Evolutionary conservation across 2,888 invertebrate genomes (phyloP).

Genomic region (Coelinius sp.): DNA sequence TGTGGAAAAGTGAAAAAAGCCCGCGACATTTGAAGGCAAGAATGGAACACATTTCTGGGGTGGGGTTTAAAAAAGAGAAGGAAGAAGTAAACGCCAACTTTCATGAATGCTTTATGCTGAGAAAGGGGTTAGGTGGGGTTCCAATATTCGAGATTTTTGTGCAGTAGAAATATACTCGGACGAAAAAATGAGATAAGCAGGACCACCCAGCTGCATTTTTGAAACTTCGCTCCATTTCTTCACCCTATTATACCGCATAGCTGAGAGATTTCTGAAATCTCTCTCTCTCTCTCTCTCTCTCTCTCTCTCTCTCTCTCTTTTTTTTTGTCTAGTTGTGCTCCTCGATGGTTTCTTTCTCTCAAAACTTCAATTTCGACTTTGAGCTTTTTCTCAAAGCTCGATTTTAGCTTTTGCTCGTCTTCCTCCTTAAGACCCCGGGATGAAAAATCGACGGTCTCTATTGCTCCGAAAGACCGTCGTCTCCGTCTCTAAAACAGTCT

Average conservation of each 20-base stretch:
- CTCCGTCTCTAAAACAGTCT: too few relatives aligned
- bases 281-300: too few relatives aligned
- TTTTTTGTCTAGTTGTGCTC: too few relatives aligned
- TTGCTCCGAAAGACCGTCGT: too few relatives aligned
- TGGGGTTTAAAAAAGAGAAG: neutral
- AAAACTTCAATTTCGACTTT: too few relatives aligned
- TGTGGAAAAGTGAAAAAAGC: neutral
- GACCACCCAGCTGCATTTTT: constrained; percentile 9
- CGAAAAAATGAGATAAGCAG: neutral
- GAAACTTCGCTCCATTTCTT: constrained; percentile 15
- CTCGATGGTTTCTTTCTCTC: too few relatives aligned
- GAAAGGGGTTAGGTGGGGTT: neutral
- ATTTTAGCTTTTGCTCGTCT: too few relatives aligned
- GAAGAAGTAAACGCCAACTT: neutral
- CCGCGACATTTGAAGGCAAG: neutral
- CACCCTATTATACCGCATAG: constrained; percentile 3
- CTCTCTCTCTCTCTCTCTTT: too few relatives aligned
- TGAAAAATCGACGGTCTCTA: too few relatives aligned
- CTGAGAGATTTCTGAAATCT: neutral
- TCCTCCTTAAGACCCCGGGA: too few relatives aligned
- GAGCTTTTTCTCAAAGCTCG: too few relatives aligned
- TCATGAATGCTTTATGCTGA: neutral
- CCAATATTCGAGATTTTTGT: constrained; percentile 6
- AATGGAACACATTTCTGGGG: constrained; percentile 7
- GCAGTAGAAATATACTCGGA: neutral